Base-by-base conservation (phyloP, 2,797 vertebrate species). In the Toxotes lorentzi region DNA sequence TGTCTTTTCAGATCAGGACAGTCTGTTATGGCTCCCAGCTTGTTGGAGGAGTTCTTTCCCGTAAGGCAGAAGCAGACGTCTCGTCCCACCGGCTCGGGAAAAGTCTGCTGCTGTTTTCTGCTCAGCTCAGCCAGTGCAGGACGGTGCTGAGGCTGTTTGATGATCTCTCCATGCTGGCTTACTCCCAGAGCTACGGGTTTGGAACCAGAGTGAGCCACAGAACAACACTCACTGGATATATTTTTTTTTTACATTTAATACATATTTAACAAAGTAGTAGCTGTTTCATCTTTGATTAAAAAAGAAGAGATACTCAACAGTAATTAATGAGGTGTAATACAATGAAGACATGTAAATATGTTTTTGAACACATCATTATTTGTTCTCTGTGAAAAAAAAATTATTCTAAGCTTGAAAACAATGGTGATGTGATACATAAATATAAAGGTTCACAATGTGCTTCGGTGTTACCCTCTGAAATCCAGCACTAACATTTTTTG, bases 81-180 rank as follows among this genome's bases (percentile, higher is more conserved):
- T 89, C 86, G 0, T 93, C 94, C 0, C 87, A 87, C 0, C 88
- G 47, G 2, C 79, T 96, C 3, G 96, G 97, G 14, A 94, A 84
- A 43, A 92, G 95, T 40, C 95, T 99, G 27, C 89, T 99, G 88
- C 91, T 95, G 16, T 91, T 96, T 70, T 97, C 98, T 0, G 94
- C 96, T 71, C 96, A 97, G 89, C 94, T 99, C 79, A 98, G 96
- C 81, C 95, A 96, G 70, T 99, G 97, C 88, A 93, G 98, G 91
- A 97, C 97, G 0, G 93, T 95, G 53, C 93, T 99, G 73, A 92
- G 98, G 68, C 95, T 99, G 79, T 98, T 99, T 17, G 98, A 99
- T 10, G 97, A 98, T 71, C 82, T 96, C 16, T 94, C 97, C 86
- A 97, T 97, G 98, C 85, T 97, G 57, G 75, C 95, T 2, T 95